Base-by-base conservation (phyloP, 2,888 invertebrate species). In the Caenorhabditis drosophilae region DNA sequence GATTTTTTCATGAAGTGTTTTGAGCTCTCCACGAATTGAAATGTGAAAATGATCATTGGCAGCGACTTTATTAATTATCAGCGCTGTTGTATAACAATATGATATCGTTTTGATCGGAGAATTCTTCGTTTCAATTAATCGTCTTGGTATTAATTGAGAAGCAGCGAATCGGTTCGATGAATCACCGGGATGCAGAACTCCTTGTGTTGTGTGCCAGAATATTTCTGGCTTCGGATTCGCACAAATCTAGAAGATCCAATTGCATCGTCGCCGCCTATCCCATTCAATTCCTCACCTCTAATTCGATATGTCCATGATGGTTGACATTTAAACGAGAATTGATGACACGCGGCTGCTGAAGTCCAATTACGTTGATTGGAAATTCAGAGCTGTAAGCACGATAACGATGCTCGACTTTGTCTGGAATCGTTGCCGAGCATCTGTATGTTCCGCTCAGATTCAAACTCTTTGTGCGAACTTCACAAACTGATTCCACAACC, bases 211-310 rank as follows among this genome's bases (percentile, higher is more conserved):
- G 49, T 61, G 52, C 70, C 70, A 70, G 42, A 67, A 67, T 1
- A 70, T 51, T 40, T 70, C 70, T 1, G 70, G 70, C 11, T 57
- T 53, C 3, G 70, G 70, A 40, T 70, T 70, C n/a, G 67, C 60
- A 31, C 70, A 70, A 6, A 70, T 54, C 70, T 67, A 40, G 9
- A 42, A 4, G 3, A n/a, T n/a, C n/a, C n/a, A n/a, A n/a, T n/a
- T n/a, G n/a, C n/a, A n/a, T n/a, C n/a, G n/a, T n/a, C n/a, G n/a
- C n/a, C n/a, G n/a, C n/a, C n/a, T n/a, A n/a, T n/a, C n/a, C n/a
- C n/a, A n/a, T n/a, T n/a, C n/a, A n/a, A n/a, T n/a, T n/a, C n/a
- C n/a, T n/a, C n/a, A 64, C 64, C 45, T 64, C 64, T 16, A 64
- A 22, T 22, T 55, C 56, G 20, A 64, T 64, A 20, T 64, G 48